phyloP scores from a whole-genome alignment of 2,797 vertebrate species.

The Mus spretus region DNA sequence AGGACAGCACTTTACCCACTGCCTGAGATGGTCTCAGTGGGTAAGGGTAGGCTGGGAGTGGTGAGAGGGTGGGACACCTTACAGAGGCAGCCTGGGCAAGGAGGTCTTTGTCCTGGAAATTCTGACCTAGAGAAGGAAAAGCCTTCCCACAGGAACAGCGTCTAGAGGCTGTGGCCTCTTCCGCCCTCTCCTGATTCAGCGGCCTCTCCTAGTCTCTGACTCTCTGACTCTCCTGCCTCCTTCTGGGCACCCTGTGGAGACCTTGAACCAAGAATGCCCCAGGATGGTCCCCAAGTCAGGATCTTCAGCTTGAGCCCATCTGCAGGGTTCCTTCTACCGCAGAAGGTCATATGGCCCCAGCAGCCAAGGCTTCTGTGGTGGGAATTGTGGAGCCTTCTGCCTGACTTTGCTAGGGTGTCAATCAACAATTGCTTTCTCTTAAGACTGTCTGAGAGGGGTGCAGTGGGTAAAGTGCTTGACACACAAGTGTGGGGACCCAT shows the following conservation, averaged over 20 bases:
- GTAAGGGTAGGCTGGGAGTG: background rate
- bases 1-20: background rate
- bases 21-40: background rate
- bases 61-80: background rate
- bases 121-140: background rate
- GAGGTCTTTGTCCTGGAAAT: background rate
- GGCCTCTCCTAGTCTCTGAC: background rate
- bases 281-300: background rate
- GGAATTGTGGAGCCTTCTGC: background rate
- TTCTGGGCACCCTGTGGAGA: background rate
- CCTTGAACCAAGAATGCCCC: rapidly evolving
- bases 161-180: too few species aligned
- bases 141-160: background rate
- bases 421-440: background rate
- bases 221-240: background rate
- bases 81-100: background rate
- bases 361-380: background rate
- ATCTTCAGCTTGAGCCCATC: background rate
- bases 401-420: background rate
- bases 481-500: background rate
- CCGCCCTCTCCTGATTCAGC: background rate
- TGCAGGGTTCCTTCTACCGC: background rate
- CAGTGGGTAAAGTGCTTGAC: background rate
- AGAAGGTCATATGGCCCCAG: background rate
- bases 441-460: too few species aligned